Base-by-base conservation (phyloP, 2,797 vertebrate genomes). In the Enteromius treurensis region DNA sequence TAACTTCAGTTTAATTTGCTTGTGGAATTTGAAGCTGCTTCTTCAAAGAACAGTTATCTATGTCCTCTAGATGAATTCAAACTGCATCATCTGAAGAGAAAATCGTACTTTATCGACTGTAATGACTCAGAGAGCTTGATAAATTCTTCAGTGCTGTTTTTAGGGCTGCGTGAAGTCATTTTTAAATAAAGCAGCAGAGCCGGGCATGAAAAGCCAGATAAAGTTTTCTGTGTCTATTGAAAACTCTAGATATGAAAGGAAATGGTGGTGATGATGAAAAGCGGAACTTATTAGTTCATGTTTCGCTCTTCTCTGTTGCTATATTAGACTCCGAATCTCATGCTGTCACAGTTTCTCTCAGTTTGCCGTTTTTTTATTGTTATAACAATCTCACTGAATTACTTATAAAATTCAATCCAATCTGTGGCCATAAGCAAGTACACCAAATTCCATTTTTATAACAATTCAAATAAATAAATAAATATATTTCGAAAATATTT, bases 211-310 rank as follows among this genome's bases (percentile, higher is more conserved):
- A 70, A 81, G 21, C 47, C 47, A 55, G n/a, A 82, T 76, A 15
- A 21, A 82, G 89, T 85, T 42, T 75, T 10, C n/a, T 64, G 26
- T 67, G 32, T 53, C n/a, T 67, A 26, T 51, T 74, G 69, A 51
- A 62, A 62, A 77, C 74, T 85, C 68, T 87, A 79, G 78, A 37
- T 23, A n/a, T 83, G 37, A 92, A 83, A 90, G 90, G 90, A 93
- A 94, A 81, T 90, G 77, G 90, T 87, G 83, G 87, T 80, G 85
- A 87, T 67, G 87, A 90, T 91, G 76, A 91, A 91, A 92, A 91
- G 85, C 87, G 86, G 86, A 91, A 91, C 87, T 81, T 47, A 51
- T 51, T 51, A 51, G 62, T 55, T 77, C 3, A 29, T 64, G 42
- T 37, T 64, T 68, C 32, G 49, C 53, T 42, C 37, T 76, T 79